These are phyloP conservation scores for Sycophila texana DNA, from an alignment of 2,888 invertebrate genomes.

Conservation along the genomic window DNA sequence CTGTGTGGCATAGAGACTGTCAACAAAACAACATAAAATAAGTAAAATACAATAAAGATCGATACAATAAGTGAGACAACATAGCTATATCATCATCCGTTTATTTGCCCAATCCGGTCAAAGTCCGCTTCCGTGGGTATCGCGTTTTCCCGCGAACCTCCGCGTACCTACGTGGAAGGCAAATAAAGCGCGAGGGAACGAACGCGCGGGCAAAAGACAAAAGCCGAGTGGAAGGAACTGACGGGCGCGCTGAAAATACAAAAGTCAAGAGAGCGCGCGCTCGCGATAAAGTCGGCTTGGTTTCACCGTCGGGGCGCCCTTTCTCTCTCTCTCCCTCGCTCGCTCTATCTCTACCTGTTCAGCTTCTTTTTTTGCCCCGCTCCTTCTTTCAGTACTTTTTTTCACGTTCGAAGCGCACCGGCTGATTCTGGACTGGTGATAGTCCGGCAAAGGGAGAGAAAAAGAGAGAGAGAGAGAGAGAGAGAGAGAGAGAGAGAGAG, in stretches of 20 bases:
- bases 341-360: too few relatives aligned
- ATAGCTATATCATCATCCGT: too few relatives aligned
- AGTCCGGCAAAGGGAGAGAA: constrained; percentile 8
- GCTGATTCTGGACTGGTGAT: constrained; percentile 49
- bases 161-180: neutral
- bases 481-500: neutral
- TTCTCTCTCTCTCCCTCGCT: too few relatives aligned
- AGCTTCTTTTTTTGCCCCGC: too few relatives aligned
- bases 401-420: constrained; percentile 6
- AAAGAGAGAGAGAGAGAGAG: neutral
- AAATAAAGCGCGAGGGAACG: too few relatives aligned
- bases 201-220: constrained; percentile 3
- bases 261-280: constrained; percentile 4
- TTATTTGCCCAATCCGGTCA: too few relatives aligned
- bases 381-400: neutral
- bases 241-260: constrained; percentile 4
- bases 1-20: too few relatives aligned
- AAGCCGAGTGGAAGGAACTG: constrained; percentile 29
- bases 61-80: too few relatives aligned
- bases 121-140: too few relatives aligned
- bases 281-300: constrained; percentile 43
- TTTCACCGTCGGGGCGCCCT: constrained; percentile 6
- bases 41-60: too few relatives aligned
- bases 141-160: neutral
- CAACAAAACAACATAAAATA: too few relatives aligned